Percentiles rank a stretch among this genome's conserved stretches.
Conservation (phyloP, 2,888 invertebrate genomes). For the Argyresthia goedartella region DNA sequence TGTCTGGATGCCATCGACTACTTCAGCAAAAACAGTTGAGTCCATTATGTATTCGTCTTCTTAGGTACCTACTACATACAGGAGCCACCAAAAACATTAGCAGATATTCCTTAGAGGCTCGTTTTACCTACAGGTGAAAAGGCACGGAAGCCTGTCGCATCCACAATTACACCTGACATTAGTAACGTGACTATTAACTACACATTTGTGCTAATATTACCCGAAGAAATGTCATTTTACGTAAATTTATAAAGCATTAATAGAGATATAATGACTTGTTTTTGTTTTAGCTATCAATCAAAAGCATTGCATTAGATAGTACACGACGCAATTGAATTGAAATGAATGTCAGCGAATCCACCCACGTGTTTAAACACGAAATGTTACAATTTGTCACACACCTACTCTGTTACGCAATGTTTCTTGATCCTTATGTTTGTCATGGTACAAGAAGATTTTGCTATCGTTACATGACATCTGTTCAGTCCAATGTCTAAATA, state of each 20-base stretch:
- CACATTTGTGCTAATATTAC: not conserved
- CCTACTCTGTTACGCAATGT: not conserved
- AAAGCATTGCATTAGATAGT: not conserved
- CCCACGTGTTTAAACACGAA: slow-evolving; percentile 3
- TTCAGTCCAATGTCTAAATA: no score
- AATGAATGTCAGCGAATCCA: not conserved
- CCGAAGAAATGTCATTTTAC: not conserved
- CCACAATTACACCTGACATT: no score
- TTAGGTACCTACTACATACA: not conserved
- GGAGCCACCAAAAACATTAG: not conserved
- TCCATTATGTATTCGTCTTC: slow-evolving; percentile 8
- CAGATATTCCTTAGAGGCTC: not conserved
- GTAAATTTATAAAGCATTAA: slow-evolving; percentile 1
- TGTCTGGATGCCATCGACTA: slow-evolving; percentile 77
- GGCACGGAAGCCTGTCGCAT: no score
- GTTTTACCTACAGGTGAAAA: not conserved
- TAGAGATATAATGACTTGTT: not conserved
- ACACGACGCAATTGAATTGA: not conserved
- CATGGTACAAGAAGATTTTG: no score
- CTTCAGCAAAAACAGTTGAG: slow-evolving; percentile 77
- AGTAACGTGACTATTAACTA: no score
- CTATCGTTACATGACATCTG: no score
- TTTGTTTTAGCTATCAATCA: slow-evolving; percentile 1
- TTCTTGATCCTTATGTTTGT: no score
- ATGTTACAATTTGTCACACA: slow-evolving; percentile 2